These are phyloP conservation scores for Strongylocentrotus purpuratus DNA, from an alignment of 35 echinoderm and acorn worm genomes.

Conservation along the genomic window DNA sequence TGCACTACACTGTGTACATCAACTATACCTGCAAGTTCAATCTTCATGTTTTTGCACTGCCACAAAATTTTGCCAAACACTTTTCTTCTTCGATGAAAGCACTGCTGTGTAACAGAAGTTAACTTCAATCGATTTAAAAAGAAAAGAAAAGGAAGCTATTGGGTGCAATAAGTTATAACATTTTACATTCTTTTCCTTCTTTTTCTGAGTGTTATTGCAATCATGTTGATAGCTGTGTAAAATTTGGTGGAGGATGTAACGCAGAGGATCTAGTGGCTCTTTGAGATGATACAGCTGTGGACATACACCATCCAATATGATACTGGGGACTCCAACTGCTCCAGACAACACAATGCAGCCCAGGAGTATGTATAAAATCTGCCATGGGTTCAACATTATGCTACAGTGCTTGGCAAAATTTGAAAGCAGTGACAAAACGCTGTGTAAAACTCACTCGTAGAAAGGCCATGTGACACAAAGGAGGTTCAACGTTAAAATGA, in stretches of 20 bases:
- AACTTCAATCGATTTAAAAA: no score
- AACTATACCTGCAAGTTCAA: not conserved
- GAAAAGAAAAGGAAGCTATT: no score
- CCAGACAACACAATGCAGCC: no score
- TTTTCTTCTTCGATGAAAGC: not conserved
- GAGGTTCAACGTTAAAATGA: not conserved
- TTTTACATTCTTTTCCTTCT: no score
- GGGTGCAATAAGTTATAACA: no score
- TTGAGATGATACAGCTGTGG: not conserved
- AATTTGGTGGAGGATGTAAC: not conserved
- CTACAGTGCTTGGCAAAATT: not conserved
- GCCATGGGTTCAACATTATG: not conserved
- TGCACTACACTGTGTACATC: not conserved
- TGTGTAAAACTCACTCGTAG: not conserved
- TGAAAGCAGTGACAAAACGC: not conserved
- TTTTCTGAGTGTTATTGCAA: not conserved
- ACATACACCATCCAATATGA: not conserved
- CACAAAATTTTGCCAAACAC: slow-evolving; percentile 1
- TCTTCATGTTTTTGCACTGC: not conserved
- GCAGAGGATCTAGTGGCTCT: not conserved
- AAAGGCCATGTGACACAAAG: not conserved
- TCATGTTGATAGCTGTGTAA: not conserved
- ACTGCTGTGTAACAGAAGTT: not conserved
- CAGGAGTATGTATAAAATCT: no score
- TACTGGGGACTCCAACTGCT: no score